A percentile compares a stretch with the other conserved stretches of the same genome.
These are phyloP conservation scores for Parazoanthus swiftii DNA, from an alignment of 92 coral and sea anemone species.

Conservation along the genomic window DNA sequence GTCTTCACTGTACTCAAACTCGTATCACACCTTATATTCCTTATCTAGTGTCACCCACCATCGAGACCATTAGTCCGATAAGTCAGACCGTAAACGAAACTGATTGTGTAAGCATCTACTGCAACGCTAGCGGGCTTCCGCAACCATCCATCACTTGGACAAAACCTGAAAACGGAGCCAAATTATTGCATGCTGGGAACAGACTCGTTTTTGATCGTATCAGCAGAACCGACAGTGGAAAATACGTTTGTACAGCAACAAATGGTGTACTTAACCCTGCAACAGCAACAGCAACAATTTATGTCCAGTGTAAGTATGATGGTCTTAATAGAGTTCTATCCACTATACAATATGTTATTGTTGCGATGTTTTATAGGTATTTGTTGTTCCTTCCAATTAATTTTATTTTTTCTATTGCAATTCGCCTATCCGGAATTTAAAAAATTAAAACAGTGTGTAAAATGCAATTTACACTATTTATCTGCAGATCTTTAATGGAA, in stretches of 20 bases:
- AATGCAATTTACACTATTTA: too few species aligned
- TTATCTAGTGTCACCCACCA: constrained; percentile 49
- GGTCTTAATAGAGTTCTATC: neutral
- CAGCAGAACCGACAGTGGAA: constrained; percentile 43
- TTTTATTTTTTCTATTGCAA: too few species aligned
- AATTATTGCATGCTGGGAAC: constrained; percentile 25
- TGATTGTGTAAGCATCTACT: constrained; percentile 32
- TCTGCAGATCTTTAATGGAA: too few species aligned
- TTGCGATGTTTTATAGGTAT: too few species aligned
- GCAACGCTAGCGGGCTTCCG: constrained; percentile 60
- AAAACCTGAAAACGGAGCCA: constrained; percentile 10
- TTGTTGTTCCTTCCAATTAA: too few species aligned
- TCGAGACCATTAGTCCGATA: constrained; percentile 37
- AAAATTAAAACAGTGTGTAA: too few species aligned
- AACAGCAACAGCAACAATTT: constrained; percentile 31
- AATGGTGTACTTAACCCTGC: constrained; percentile 53
- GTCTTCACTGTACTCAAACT: neutral
- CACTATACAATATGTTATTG: too few species aligned
- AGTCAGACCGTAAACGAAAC: constrained; percentile 50
- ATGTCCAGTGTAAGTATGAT: constrained; percentile 57
- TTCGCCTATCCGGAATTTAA: too few species aligned
- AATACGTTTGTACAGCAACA: constrained; percentile 48
- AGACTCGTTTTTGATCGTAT: constrained; percentile 21
- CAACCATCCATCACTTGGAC: constrained; percentile 49
- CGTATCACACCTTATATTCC: neutral